Base-by-base conservation (phyloP, 2,113 vertebrate species). In the Equus przewalskii region DNA sequence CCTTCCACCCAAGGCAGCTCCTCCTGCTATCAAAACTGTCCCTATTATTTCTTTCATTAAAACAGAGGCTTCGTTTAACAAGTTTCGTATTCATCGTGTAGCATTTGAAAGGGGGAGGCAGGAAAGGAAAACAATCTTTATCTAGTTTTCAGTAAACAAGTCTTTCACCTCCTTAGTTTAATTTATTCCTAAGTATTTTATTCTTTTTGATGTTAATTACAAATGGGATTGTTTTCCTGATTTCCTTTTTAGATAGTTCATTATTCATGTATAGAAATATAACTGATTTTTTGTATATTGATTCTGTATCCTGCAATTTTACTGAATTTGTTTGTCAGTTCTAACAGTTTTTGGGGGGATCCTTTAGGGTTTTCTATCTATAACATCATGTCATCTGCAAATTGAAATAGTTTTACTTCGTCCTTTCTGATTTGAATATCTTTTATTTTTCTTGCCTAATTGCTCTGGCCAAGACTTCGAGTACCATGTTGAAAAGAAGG, bases 231-330 rank as follows among this genome's bases (percentile, higher is more conserved):
- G 3, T 69, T 81, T 79, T 79, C 88, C 54, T 69, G 88, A 76
- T 89, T 89, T 67, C 49, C 41, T 67, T 82, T 82, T 76, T 13
- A 82, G 28, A 82, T 26, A 58, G 30, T 69, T 28, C 85, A 51
- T 33, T 79, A 22, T n/a, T 76, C n/a, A 7, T n/a, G 10, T 64
- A 64, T 73, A 80, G 22, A 87, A 95, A 79, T 7, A 60, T 33
- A 91, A 79, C 5, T 86, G 44, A 91, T 80, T 91, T 91, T 84
- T 76, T 89, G 41, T 58, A 41, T 82, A 60, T 41, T 82, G 76
- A 64, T 46, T 96, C 84, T 69, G 11, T 83, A 69, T 70, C 36
- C 36, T n/a, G 2, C 22, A 60, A 51, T 10, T 58, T 49, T 83
- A 75, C 82, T 62, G 44, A 83, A 69, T 82, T 79, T 79, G 83